Evolutionary conservation across 2,888 invertebrate species (phyloP).

Genomic region (Nemapogon koenigi): DNA sequence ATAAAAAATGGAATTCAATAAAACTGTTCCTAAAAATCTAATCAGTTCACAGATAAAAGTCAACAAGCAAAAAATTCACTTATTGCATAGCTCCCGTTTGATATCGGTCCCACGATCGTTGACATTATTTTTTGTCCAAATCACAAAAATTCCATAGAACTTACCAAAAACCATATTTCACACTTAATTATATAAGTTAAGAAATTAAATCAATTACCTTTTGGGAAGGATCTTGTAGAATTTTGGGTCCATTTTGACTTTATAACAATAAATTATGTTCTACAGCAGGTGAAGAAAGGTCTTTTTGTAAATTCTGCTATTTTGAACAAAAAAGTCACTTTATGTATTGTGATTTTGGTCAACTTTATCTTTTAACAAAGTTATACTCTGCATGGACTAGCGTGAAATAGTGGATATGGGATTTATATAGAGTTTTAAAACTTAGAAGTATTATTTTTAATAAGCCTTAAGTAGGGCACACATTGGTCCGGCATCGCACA

Average conservation of each 20-base stretch:
- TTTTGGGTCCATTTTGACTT: slow-evolving; percentile 21
- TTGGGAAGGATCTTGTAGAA: slow-evolving; percentile 18
- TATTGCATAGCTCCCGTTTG: neutral
- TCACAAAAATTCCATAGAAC: slow-evolving; percentile 12
- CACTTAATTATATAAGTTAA: slow-evolving; percentile 49
- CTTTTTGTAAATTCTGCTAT: slow-evolving; percentile 25
- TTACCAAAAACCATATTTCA: slow-evolving; percentile 45
- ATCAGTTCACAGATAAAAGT: too few species aligned
- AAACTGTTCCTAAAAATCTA: too few species aligned
- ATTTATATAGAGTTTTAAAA: slow-evolving; percentile 29
- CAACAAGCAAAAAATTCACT: neutral
- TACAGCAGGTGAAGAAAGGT: slow-evolving; percentile 51
- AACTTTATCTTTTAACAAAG: slow-evolving; percentile 55
- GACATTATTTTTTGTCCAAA: slow-evolving; percentile 4
- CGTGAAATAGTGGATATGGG: slow-evolving; percentile 45
- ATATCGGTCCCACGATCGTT: slow-evolving; percentile 10
- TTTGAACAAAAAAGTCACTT: slow-evolving; percentile 40
- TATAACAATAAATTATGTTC: slow-evolving; percentile 50
- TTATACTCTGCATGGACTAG: slow-evolving; percentile 39
- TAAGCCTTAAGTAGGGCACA: too few species aligned
- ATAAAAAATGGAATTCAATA: too few species aligned
- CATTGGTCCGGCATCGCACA: too few species aligned
- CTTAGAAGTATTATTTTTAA: too few species aligned
- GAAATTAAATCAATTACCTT: slow-evolving; percentile 50
- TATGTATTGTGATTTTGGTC: slow-evolving; percentile 57